A percentile compares a stretch with the other conserved stretches of the same genome.
phyloP scores from a whole-genome alignment of 2,797 vertebrate species.

The Cynopterus sphinx region DNA sequence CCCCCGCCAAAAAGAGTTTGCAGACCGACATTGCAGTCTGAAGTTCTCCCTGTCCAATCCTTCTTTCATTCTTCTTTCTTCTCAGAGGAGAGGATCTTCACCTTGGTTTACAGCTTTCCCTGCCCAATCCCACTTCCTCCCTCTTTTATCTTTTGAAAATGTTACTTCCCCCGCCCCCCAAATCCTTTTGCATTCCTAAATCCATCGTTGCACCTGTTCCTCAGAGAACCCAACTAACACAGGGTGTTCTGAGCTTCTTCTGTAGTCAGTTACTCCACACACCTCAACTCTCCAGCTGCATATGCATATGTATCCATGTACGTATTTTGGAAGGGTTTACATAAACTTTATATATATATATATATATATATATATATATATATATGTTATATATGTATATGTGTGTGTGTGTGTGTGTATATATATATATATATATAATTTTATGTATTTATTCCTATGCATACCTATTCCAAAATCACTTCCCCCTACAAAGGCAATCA shows the following conservation, averaged over 20 bases:
- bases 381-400: no score
- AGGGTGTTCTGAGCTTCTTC: not conserved
- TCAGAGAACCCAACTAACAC: not conserved
- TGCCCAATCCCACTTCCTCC: not conserved
- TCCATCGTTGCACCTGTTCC: not conserved
- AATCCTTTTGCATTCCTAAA: not conserved
- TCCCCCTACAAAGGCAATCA: not conserved
- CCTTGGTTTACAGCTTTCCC: not conserved
- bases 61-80: not conserved
- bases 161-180: not conserved
- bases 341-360: not conserved
- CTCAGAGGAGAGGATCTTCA: not conserved
- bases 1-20: not conserved
- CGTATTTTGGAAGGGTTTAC: no score
- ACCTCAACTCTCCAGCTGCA: not conserved
- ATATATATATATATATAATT: not conserved
- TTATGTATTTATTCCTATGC: not conserved
- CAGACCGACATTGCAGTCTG: not conserved
- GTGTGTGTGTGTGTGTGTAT: no score
- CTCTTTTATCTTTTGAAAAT: not conserved
- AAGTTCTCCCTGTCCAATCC: not conserved
- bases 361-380: not conserved
- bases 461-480: not conserved
- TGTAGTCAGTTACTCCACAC: not conserved
- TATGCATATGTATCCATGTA: fast-evolving